A percentile compares a stretch with the other conserved stretches of the same genome.
phyloP scores from a whole-genome alignment of 2,797 vertebrate species.

The Masticophis lateralis region DNA sequence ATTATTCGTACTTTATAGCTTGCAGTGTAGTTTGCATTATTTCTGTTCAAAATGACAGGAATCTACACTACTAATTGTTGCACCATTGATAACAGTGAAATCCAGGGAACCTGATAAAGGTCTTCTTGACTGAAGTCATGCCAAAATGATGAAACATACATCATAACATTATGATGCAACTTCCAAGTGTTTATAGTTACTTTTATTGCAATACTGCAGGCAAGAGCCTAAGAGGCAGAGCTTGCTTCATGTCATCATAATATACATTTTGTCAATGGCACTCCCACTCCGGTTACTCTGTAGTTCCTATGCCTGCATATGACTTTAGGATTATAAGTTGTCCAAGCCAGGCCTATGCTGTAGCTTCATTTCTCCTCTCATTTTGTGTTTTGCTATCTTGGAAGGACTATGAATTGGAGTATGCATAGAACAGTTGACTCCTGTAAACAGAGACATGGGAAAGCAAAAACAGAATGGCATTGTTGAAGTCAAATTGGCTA shows the following conservation, averaged over 20 bases:
- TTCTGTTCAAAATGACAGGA: neutral
- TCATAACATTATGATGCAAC: neutral
- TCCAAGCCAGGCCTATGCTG: neutral
- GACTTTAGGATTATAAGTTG: neutral
- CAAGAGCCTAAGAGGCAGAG: neutral
- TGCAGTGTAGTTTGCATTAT: neutral
- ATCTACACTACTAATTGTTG: neutral
- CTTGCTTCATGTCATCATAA: neutral
- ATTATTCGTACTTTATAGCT: neutral
- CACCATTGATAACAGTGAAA: neutral
- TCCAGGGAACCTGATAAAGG: neutral
- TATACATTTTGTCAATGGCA: neutral
- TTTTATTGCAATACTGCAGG: neutral
- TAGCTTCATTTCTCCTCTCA: neutral
- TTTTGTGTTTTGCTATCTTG: neutral
- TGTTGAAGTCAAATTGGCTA: neutral
- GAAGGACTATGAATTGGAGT: neutral
- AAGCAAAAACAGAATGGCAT: neutral
- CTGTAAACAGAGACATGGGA: neutral
- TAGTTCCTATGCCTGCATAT: neutral
- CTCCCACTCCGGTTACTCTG: neutral
- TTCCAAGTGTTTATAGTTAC: neutral
- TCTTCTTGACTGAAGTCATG: neutral
- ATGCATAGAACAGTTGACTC: neutral
- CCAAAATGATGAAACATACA: neutral